These are phyloP conservation scores for Atlantisia rogersi DNA, from an alignment of 2,113 vertebrate genomes.

Conservation along the genomic window DNA sequence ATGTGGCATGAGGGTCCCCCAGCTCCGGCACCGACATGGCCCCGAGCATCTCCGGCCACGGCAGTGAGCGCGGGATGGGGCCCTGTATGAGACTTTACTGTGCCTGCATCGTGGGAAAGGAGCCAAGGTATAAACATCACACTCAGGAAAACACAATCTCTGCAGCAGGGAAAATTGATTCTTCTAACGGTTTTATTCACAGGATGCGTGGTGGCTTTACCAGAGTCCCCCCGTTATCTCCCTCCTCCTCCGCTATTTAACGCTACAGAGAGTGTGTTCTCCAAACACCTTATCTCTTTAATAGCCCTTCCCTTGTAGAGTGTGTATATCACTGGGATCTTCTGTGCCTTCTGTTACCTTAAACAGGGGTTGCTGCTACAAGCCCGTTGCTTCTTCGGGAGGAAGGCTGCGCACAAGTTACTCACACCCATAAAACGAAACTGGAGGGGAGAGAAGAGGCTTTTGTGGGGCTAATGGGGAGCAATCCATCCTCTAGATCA, in stretches of 20 bases:
- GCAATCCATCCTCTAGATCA: background rate
- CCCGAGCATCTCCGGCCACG: background rate
- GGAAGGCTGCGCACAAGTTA: background rate
- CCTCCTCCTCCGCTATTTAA: background rate
- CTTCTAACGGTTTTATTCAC: slow-evolving; percentile 20
- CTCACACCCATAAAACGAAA: background rate
- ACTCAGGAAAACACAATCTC: slow-evolving; percentile 14
- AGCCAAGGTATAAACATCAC: slow-evolving; percentile 13
- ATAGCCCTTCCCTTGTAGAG: slow-evolving; percentile 35
- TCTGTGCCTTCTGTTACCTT: background rate
- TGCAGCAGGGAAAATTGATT: slow-evolving; percentile 32
- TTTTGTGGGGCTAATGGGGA: background rate
- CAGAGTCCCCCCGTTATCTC: slow-evolving; percentile 40
- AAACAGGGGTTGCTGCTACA: background rate
- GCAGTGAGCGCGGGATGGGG: background rate
- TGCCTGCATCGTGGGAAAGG: background rate
- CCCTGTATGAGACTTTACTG: background rate
- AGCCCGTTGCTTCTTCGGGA: background rate
- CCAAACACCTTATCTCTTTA: slow-evolving; percentile 45
- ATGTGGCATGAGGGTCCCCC: background rate
- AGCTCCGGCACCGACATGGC: background rate
- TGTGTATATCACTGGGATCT: slow-evolving; percentile 7
- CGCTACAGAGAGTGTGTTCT: background rate
- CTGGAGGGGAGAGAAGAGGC: background rate
- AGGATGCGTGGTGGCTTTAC: slow-evolving; percentile 8